Evolutionary conservation across 2,888 invertebrate genomes (phyloP).

Genomic region (Oscheius sp.): DNA sequence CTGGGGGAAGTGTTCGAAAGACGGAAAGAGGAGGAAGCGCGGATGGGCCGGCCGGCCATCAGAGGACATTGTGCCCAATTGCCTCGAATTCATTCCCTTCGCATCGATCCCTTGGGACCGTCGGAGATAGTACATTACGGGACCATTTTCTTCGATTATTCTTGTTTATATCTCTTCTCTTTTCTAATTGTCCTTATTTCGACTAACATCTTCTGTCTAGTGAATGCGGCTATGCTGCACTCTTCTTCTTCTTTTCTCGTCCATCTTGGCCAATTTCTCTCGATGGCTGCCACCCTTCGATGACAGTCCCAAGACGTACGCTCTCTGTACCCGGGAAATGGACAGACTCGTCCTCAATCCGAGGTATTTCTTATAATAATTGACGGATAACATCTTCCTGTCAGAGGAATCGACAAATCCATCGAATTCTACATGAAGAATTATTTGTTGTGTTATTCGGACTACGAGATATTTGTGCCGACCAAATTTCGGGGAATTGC

Average conservation of each 20-base stretch:
- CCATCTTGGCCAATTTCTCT: conserved; percentile 23
- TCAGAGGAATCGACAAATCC: conserved; percentile 14
- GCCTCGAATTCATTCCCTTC: conserved; percentile 10
- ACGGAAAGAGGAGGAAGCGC: neutral
- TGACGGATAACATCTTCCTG: neutral
- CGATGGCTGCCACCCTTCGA: conserved; percentile 56
- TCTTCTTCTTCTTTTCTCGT: neutral
- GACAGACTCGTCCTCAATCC: conserved; percentile 36
- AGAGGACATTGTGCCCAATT: conserved; percentile 19
- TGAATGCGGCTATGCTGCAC: conserved; percentile 14
- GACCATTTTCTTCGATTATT: neutral
- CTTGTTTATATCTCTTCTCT: neutral
- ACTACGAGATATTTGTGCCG: conserved; percentile 48
- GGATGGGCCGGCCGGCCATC: conserved; percentile 2
- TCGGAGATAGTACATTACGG: neutral
- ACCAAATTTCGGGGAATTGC: conserved; percentile 50
- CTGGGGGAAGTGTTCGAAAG: no score
- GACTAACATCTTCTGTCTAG: neutral
- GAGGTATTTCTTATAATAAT: neutral
- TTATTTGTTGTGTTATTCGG: conserved; percentile 52
- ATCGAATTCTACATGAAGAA: conserved; percentile 50
- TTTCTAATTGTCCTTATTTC: neutral
- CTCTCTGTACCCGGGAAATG: conserved; percentile 55
- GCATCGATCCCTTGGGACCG: conserved; percentile 18
- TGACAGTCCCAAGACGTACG: conserved; percentile 46